phyloP scores from a whole-genome alignment of 1,140 invertebrate genomes.

The Ceratoteleas bidentatus region DNA sequence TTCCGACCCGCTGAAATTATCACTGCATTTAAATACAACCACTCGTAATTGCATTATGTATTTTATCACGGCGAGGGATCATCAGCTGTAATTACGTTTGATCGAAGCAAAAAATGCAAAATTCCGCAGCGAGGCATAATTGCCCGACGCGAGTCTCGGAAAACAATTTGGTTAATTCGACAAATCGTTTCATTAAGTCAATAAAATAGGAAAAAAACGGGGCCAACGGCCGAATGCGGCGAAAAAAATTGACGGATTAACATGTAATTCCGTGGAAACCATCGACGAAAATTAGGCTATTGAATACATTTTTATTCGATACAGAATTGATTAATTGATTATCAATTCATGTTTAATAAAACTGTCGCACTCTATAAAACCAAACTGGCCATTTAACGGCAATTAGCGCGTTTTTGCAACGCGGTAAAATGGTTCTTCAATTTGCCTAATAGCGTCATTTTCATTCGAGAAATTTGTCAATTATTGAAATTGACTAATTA shows the following conservation, averaged over 20 bases:
- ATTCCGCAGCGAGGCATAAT: slow-evolving; percentile 49
- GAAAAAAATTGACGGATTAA: slow-evolving; percentile 38
- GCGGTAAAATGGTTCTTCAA: too few species aligned
- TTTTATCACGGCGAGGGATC: slow-evolving; percentile 59
- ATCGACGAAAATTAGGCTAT: too few species aligned
- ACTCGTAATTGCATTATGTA: slow-evolving; percentile 63
- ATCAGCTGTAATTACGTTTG: slow-evolving; percentile 64
- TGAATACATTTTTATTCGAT: too few species aligned
- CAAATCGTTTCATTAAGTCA: slow-evolving; percentile 63
- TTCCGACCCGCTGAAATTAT: slow-evolving; percentile 48
- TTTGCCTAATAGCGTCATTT: too few species aligned
- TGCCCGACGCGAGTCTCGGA: slow-evolving; percentile 51
- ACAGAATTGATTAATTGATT: too few species aligned
- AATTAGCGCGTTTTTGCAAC: too few species aligned
- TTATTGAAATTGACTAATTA: too few species aligned
- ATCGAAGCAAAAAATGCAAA: slow-evolving; percentile 61
- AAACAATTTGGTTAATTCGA: slow-evolving; percentile 65
- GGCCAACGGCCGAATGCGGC: slow-evolving; percentile 7
- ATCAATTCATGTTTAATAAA: too few species aligned
- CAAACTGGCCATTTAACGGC: too few species aligned
- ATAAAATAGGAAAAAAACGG: slow-evolving; percentile 45
- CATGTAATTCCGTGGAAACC: not conserved
- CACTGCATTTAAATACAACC: slow-evolving; percentile 60
- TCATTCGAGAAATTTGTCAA: too few species aligned
- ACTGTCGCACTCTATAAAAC: too few species aligned